Evolutionary conservation across 2,113 vertebrate species (phyloP), one percentile per base, ranked within the genome.

Genomic region (Emydura subglobosa): DNA sequence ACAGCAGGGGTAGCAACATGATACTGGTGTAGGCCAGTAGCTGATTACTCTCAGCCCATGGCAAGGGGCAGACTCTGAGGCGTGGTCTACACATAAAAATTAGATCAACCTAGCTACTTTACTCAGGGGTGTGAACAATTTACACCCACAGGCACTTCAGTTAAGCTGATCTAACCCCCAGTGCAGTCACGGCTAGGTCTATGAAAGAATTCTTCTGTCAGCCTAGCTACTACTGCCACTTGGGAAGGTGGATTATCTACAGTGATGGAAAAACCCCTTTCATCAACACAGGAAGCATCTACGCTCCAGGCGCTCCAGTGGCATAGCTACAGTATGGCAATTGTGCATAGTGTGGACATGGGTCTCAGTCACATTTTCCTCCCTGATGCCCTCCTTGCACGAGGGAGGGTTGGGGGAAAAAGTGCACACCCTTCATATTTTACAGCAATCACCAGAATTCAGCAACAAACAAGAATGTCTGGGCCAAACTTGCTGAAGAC

Each of bases 1-100:
- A 34, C 7, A 39, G 53, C 1, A 1, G 3, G 34, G 89, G 82
- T 49, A 44, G 76, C 1, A 12, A 2, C 0, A 2, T 0, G 31
- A 4, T 39, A 29, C 61, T 74, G 5, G 13, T n/a, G 49, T 49
- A 78, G 82, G 42, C 0, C 1, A 61, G 42, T 47, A 49, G 27
- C 0, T 0, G 42, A 65, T 39, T 85, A 10, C 81, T 94, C 55
- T 50, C 89, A 82, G 78, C 55, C 25, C 74, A 12, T 51, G 25
- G 44, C 53, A 53, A 68, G 54, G 50, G 78, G 65, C 54, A 49
- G 0, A 57, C 17, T 82, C 53, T 10, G 39, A 39, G 76, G 25
- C 44, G 22, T 19, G 1, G 17, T 81, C 76, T 74, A 81, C 44
- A 27, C n/a, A 27, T 39, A 76, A 42, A 10, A 54, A 6, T 53